These are phyloP conservation scores for Chloroclystis v-ata DNA, from an alignment of 2,888 invertebrate species.

Conservation along the genomic window DNA sequence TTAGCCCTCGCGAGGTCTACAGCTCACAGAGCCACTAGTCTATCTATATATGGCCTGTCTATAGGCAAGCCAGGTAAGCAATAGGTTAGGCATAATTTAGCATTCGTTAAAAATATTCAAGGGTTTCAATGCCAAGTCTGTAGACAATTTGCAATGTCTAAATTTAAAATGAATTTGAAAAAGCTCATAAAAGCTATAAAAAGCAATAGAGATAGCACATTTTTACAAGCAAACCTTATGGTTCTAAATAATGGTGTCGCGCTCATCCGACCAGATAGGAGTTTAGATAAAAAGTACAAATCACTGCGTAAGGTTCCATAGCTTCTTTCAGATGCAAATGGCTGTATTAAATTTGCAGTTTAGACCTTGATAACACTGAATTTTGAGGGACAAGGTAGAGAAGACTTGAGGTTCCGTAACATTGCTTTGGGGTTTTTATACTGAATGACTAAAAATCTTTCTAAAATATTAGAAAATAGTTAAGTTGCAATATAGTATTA, in stretches of 20 bases:
- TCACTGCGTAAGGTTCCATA: conserved; percentile 64
- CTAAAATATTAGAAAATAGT: too few species aligned
- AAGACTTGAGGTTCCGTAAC: neutral
- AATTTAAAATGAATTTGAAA: conserved; percentile 17
- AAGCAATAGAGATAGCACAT: conserved; percentile 32
- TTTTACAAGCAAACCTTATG: conserved; percentile 36
- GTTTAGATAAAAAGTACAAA: conserved; percentile 70
- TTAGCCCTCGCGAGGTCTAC: too few species aligned
- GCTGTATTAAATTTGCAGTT: conserved; percentile 76
- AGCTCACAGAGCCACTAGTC: too few species aligned
- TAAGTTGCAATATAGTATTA: too few species aligned
- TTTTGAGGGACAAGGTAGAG: conserved; percentile 36
- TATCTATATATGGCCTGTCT: too few species aligned
- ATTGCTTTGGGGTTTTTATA: too few species aligned
- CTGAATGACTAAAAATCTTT: too few species aligned
- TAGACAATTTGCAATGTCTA: neutral
- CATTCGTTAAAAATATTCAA: too few species aligned
- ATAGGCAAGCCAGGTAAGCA: too few species aligned
- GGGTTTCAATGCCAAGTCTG: neutral
- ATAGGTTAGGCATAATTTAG: too few species aligned
- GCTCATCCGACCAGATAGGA: conserved; percentile 68
- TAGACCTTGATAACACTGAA: conserved; percentile 61
- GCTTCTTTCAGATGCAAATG: conserved; percentile 75
- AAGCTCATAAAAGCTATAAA: conserved; percentile 22
- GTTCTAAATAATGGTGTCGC: conserved; percentile 36